Conservation (phyloP, 2,113 vertebrate genomes). For the Columba janthina region DNA sequence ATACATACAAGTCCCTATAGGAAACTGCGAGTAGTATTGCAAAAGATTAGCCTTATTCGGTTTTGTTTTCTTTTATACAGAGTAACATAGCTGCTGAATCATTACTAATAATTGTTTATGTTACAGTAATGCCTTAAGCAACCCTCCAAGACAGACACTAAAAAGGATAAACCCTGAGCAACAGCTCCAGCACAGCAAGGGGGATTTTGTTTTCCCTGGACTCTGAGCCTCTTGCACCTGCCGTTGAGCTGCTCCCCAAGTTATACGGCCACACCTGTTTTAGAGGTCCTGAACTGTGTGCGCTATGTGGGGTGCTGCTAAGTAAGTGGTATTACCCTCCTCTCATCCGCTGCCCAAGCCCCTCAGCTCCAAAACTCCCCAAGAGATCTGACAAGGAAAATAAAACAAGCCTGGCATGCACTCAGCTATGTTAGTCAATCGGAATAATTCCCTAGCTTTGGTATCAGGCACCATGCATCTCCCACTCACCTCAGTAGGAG, state of each 20-base stretch:
- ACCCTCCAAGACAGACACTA: not conserved
- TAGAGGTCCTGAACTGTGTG: not conserved
- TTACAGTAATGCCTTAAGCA: conserved; percentile 8
- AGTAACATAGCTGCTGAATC: conserved; percentile 18
- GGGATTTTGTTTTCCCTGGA: not conserved
- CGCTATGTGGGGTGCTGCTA: not conserved
- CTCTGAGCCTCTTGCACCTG: not conserved
- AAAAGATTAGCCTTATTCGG: conserved; percentile 31
- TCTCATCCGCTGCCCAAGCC: not conserved
- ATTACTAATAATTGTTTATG: conserved; percentile 35
- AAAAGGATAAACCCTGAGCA: not conserved
- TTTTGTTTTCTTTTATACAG: conserved; percentile 26
- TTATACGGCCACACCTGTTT: not conserved
- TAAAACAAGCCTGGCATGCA: not conserved
- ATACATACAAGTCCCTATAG: not conserved
- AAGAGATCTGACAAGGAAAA: conserved; percentile 1
- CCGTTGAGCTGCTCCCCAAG: not conserved
- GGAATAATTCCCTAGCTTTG: conserved; percentile 36
- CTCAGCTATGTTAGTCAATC: conserved; percentile 26
- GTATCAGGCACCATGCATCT: conserved; percentile 45
- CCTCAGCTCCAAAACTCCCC: not conserved
- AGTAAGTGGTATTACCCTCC: not conserved
- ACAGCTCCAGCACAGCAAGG: not conserved
- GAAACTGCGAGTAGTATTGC: not conserved
- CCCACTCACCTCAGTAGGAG: conserved; percentile 42